Evolutionary conservation across 1,140 invertebrate species (phyloP), one percentile per base, ranked within the genome.

Genomic region (Homalodisca vitripennis): DNA sequence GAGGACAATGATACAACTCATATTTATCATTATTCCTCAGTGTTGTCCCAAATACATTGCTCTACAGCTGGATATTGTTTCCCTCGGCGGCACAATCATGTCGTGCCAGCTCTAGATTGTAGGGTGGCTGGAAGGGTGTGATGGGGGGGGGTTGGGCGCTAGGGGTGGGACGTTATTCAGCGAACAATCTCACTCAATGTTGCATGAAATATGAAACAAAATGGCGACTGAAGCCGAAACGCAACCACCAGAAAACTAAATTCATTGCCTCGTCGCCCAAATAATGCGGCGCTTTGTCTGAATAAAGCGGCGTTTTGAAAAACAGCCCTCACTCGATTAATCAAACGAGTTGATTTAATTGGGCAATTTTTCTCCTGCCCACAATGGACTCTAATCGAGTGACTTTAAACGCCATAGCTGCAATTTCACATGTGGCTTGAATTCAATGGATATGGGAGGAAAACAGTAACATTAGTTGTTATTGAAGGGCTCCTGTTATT

Each of bases 141-240:
- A 17, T 12, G 17, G 17, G 31, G 62, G 62, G 29, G 2, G 62
- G 62, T 32, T 64, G 20, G 20, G 22, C 20, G 12, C 10, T 10
- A 20, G 13, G 57, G 22, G 27, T 27, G 27, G 57, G 57, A 27
- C 3, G 57, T 2, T 46, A 66, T 66, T 46, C 63, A 31, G 6
- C 32, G 47, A 24, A 47, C 63, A 47, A 46, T 46, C 63, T 3
- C 29, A 31, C 20, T 47, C 63, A 66, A 66, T 41, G 63, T 32
- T 66, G 63, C 63, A 66, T 46, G 63, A 46, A 66, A 66, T 66
- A 66, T 66, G 63, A 66, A 66, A 66, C 63, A 66, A 66, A 66
- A 66, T 66, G 63, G 63, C 63, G 32, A 34, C 32, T 24, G 26
- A 32, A 32, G 63, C 20, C 22, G 32, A 64, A 64, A 64, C 62